Conservation (phyloP, 2,888 invertebrate species). For the Plebejus anna region DNA sequence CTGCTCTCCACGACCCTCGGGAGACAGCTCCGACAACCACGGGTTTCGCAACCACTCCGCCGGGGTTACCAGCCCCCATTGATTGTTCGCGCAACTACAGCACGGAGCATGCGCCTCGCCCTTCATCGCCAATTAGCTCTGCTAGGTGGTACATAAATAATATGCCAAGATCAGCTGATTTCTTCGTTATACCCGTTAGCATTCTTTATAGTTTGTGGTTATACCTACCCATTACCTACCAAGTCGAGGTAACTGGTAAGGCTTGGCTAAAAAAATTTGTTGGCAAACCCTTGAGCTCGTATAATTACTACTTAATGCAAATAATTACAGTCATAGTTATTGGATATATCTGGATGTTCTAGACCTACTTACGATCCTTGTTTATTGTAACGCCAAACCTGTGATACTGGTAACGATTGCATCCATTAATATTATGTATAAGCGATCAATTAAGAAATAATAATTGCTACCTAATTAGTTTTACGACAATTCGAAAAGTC, state of each 20-base stretch:
- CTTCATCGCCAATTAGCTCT: not conserved
- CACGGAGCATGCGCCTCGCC: slow-evolving; percentile 6
- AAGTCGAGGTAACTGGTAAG: not conserved
- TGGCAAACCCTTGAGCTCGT: not conserved
- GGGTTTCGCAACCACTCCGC: not conserved
- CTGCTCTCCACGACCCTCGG: slow-evolving; percentile 27
- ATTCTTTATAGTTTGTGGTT: too few relatives aligned
- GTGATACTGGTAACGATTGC: not conserved
- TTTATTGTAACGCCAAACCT: not conserved
- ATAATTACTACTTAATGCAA: too few relatives aligned
- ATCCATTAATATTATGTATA: not conserved
- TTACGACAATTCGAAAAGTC: not conserved
- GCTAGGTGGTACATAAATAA: not conserved
- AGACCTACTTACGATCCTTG: slow-evolving; percentile 4
- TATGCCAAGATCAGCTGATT: not conserved
- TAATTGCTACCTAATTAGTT: not conserved
- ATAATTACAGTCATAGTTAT: not conserved
- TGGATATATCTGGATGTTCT: not conserved
- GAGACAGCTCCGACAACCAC: slow-evolving; percentile 15
- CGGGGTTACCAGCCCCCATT: not conserved
- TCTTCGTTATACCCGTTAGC: not conserved
- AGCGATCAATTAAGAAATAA: not conserved
- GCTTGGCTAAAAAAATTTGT: not conserved
- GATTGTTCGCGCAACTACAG: not conserved
- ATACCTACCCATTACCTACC: not conserved